Percentiles rank a stretch among this genome's conserved stretches.
Evolutionary conservation across 2,797 vertebrate species (phyloP).

Genomic region (Odontamblyopus lacepedii): DNA sequence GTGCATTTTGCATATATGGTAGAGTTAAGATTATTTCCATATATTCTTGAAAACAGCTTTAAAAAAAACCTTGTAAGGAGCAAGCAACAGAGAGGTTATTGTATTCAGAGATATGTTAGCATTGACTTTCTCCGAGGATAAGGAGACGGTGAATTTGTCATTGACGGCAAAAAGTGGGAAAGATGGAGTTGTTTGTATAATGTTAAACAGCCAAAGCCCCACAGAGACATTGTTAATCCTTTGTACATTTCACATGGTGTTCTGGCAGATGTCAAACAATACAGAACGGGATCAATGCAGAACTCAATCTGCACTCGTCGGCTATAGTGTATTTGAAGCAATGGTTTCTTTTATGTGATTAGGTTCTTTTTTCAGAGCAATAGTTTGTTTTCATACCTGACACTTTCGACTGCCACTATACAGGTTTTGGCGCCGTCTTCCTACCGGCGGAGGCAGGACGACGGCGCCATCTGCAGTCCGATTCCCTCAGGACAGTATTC

Average conservation of each 20-base stretch:
- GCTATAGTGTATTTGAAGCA: neutral
- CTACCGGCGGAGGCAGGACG: too few species aligned
- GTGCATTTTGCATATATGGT: too few species aligned
- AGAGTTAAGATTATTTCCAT: too few species aligned
- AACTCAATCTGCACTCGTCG: neutral
- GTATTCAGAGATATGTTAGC: neutral
- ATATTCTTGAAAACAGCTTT: too few species aligned
- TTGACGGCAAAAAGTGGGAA: neutral
- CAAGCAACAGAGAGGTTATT: neutral
- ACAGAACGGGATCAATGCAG: neutral
- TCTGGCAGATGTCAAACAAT: neutral
- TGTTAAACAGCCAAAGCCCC: neutral
- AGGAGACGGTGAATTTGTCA: neutral
- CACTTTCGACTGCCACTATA: too few species aligned
- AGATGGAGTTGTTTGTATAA: neutral
- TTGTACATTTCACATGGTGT: constrained; percentile 1
- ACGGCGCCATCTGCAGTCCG: too few species aligned
- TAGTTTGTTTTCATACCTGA: too few species aligned
- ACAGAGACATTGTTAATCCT: neutral
- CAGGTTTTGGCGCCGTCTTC: too few species aligned
- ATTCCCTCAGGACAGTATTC: too few species aligned
- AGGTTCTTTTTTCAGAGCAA: too few species aligned
- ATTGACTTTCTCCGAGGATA: neutral
- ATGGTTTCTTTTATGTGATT: neutral
- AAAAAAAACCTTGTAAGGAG: too few species aligned